Conservation (phyloP, 2,113 vertebrate genomes). For the Corythoichthys intestinalis region DNA sequence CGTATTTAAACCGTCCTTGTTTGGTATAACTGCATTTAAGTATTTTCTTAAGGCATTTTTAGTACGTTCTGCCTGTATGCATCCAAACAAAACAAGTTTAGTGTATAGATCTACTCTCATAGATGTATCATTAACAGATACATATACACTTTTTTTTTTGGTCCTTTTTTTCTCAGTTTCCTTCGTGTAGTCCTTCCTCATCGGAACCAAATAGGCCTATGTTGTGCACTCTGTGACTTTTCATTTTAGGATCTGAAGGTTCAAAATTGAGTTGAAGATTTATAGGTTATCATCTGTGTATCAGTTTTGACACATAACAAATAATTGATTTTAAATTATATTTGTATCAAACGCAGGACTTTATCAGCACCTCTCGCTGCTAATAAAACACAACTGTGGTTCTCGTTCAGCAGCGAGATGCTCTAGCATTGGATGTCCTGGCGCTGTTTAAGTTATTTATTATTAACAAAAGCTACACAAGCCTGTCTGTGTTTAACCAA, state of each 20-base stretch:
- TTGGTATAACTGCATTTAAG: no score
- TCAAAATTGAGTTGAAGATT: slow-evolving; percentile 23
- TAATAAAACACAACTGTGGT: slow-evolving; percentile 25
- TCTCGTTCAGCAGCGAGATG: slow-evolving; percentile 18
- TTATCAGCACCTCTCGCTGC: slow-evolving; percentile 7
- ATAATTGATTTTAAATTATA: slow-evolving; percentile 21
- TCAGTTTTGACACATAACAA: slow-evolving; percentile 50
- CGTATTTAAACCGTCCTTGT: no score
- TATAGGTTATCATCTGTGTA: slow-evolving; percentile 32
- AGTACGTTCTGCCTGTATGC: neutral
- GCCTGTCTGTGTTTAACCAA: slow-evolving; percentile 56
- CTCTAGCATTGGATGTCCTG: slow-evolving; percentile 29
- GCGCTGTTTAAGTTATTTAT: slow-evolving; percentile 65
- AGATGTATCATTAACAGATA: neutral
- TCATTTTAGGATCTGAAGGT: slow-evolving; percentile 48
- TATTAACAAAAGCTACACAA: slow-evolving; percentile 61
- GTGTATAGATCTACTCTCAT: neutral
- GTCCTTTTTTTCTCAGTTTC: slow-evolving; percentile 4
- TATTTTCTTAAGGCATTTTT: no score
- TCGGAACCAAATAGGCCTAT: slow-evolving; percentile 36
- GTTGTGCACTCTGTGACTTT: slow-evolving; percentile 33
- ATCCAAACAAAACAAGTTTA: neutral
- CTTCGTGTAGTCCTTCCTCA: slow-evolving; percentile 43
- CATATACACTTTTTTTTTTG: slow-evolving; percentile 9
- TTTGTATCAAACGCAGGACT: slow-evolving; percentile 5